Percentiles rank a stretch among this genome's conserved stretches.
These are phyloP conservation scores for Exaiptasia diaphana DNA, from an alignment of 64 coral and sea anemone species.

Conservation along the genomic window DNA sequence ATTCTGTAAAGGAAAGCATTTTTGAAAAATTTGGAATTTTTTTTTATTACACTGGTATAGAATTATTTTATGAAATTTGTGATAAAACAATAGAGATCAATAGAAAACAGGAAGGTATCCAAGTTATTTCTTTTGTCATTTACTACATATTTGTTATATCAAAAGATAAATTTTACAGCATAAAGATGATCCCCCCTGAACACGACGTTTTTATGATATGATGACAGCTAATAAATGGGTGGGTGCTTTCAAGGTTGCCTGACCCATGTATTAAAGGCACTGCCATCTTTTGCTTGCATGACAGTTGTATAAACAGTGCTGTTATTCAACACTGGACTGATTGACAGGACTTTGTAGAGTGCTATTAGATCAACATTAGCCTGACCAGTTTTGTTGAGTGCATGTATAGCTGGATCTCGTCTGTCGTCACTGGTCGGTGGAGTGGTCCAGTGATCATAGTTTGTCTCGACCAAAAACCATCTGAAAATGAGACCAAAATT, in stretches of 20 bases:
- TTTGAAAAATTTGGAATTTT: too few species aligned
- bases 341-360: conserved; percentile 66
- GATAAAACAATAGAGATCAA: too few species aligned
- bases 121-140: too few species aligned
- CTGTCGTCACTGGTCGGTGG: conserved; percentile 84
- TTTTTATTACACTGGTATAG: too few species aligned
- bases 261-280: conserved; percentile 83
- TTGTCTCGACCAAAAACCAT: conserved; percentile 93
- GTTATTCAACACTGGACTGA: conserved; percentile 63
- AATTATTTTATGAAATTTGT: too few species aligned
- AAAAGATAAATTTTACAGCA: too few species aligned
- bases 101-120: too few species aligned
- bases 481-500: conserved; percentile 1
- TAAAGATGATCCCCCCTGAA: too few species aligned
- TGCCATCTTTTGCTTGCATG: conserved; percentile 73
- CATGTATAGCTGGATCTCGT: conserved; percentile 65
- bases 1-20: too few species aligned
- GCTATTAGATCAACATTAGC: conserved; percentile 33
- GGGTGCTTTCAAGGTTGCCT: neutral
- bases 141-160: too few species aligned
- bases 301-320: conserved; percentile 77
- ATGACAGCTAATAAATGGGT: too few species aligned
- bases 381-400: conserved; percentile 62
- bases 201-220: too few species aligned
- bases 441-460: conserved; percentile 94